A percentile compares a stretch with the other conserved stretches of the same genome.
Conservation (phyloP, 2,797 vertebrate species). For the Setipinna tenuifilis region DNA sequence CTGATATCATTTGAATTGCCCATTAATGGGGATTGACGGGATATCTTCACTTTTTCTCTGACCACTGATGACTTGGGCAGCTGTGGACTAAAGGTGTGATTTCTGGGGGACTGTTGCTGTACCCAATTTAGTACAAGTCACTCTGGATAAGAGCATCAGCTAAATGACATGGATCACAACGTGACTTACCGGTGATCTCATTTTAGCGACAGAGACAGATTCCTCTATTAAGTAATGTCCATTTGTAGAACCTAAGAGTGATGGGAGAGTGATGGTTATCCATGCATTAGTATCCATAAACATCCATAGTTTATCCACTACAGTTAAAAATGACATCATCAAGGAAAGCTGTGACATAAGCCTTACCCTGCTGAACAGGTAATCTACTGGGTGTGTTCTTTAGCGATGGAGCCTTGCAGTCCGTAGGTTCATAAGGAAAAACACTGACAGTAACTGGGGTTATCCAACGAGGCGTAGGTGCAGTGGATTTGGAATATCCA, state of each 20-base stretch:
- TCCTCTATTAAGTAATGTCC: constrained; percentile 69
- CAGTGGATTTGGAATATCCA: not conserved
- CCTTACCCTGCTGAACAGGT: constrained; percentile 8
- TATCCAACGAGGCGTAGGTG: not conserved
- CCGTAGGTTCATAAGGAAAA: not conserved
- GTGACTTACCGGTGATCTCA: constrained; percentile 73
- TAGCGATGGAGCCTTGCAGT: not conserved
- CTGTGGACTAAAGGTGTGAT: no score
- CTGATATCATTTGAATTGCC: not conserved
- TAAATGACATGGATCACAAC: no score
- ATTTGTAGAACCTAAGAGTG: constrained; percentile 76
- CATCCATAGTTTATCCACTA: not conserved
- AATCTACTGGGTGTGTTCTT: not conserved
- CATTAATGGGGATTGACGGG: not conserved
- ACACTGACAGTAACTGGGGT: not conserved
- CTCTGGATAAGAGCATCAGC: no score
- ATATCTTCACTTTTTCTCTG: not conserved
- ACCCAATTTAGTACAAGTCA: no score
- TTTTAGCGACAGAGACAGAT: constrained; percentile 69
- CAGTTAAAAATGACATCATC: not conserved
- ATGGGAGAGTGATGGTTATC: no score
- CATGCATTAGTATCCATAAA: no score
- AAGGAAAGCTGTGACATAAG: not conserved
- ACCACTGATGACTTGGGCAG: not conserved
- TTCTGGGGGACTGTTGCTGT: no score